Evolutionary conservation across 2,888 invertebrate species (phyloP), one percentile per base, ranked within the genome.

Genomic region (Chrysodeixis includens): DNA sequence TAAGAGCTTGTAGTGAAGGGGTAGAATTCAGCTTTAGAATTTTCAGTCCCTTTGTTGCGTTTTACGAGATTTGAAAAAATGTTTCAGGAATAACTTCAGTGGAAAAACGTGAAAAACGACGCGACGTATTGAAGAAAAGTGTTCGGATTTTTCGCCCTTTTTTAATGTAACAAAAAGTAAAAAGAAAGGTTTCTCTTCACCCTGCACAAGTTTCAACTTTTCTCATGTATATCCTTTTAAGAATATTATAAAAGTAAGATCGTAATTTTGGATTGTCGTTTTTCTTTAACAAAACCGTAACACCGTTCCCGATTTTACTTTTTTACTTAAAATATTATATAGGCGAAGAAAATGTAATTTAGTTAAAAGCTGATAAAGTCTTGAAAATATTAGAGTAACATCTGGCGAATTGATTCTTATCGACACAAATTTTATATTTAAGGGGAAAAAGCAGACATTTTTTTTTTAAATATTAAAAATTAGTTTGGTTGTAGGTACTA

Each of bases 121-220:
- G 26, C 32, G 32, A 32, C 32, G 32, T 32, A 26, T 54, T 40
- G 30, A 20, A 69, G 46, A 14, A 49, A 54, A 56, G 26, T 12
- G 22, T 62, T 49, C 32, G 1, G 26, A 26, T 26, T 26, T 26
- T 26, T 26, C 6, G 2, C 6, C 6, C 3, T 26, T 2, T 26
- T 26, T 26, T 26, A 26, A 26, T 4, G 2, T 2, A 26, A 26
- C 26, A 26, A 26, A 26, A 26, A 26, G 26, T 26, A 6, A 26
- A 6, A 26, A 26, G 26, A 26, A 26, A 26, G 26, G 3, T 26
- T 6, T 26, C 26, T 26, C 26, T 26, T 26, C 6, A 2, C 26
- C 2, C 26, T 26, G 26, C 26, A 26, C 26, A 26, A 26, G 26
- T 26, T 26, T 26, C n/a, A n/a, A n/a, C n/a, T n/a, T n/a, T n/a